phyloP scores from a whole-genome alignment of 2,888 invertebrate genomes.

The Saturnia japonica region DNA sequence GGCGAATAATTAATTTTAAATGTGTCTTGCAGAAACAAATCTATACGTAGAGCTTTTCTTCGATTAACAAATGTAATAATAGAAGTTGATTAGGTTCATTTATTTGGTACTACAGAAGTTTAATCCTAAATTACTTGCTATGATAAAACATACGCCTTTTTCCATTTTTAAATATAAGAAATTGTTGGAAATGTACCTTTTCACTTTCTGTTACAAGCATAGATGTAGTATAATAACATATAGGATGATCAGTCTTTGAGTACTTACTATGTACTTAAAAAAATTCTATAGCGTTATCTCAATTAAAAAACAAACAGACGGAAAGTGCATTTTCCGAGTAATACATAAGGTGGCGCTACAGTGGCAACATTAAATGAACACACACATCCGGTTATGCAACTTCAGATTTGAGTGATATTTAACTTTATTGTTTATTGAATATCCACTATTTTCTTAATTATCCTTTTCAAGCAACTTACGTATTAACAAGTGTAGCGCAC shows the following conservation, averaged over 20 bases:
- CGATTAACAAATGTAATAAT: background rate
- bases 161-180: background rate
- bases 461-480: no score
- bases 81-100: background rate
- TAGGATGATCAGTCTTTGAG: no score
- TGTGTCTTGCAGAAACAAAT: slow-evolving; percentile 12
- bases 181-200: background rate
- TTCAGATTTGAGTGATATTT: no score
- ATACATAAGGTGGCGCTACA: no score
- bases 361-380: no score
- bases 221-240: no score
- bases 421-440: no score
- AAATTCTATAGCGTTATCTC: background rate
- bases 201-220: background rate
- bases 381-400: no score
- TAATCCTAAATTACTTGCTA: background rate
- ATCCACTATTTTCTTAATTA: no score
- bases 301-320: background rate
- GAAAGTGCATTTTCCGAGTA: background rate
- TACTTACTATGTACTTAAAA: no score
- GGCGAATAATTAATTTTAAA: slow-evolving; percentile 46
- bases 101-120: background rate
- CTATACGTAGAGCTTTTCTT: background rate
- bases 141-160: background rate
- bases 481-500: no score